A percentile compares a stretch with the other conserved stretches of the same genome.
phyloP scores from a whole-genome alignment of 2,888 invertebrate species.

The Nymphalis c-album region DNA sequence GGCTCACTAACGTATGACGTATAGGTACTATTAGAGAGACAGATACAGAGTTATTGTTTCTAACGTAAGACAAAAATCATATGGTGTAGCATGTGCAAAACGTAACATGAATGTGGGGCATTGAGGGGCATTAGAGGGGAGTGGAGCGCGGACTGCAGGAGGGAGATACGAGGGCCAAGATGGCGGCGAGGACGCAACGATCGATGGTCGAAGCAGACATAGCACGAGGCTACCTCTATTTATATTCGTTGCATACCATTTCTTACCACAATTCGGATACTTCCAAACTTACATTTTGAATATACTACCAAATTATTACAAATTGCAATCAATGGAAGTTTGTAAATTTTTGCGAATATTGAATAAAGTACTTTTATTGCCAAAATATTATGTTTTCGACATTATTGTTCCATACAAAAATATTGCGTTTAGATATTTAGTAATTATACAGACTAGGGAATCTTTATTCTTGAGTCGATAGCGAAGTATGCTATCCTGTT shows the following conservation, averaged over 20 bases:
- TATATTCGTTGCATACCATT: slow-evolving; percentile 74
- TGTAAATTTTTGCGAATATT: too few relatives aligned
- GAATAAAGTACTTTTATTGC: too few relatives aligned
- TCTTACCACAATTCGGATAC: slow-evolving; percentile 57
- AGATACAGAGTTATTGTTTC: slow-evolving; percentile 11
- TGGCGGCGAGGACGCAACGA: slow-evolving; percentile 80
- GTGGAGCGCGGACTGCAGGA: slow-evolving; percentile 63
- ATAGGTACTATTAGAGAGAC: neutral
- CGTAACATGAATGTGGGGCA: slow-evolving; percentile 79
- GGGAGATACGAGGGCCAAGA: slow-evolving; percentile 80
- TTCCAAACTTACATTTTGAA: neutral
- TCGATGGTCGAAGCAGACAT: slow-evolving; percentile 78
- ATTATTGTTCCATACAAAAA: too few relatives aligned
- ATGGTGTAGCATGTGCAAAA: slow-evolving; percentile 61
- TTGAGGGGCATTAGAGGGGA: slow-evolving; percentile 67
- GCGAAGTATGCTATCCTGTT: slow-evolving; percentile 4
- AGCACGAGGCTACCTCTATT: slow-evolving; percentile 75
- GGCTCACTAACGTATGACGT: neutral
- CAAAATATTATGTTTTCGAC: too few relatives aligned
- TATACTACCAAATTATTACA: too few relatives aligned
- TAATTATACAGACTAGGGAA: neutral
- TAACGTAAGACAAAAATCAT: slow-evolving; percentile 32
- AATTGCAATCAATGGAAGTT: too few relatives aligned
- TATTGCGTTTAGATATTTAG: neutral
- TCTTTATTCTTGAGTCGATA: neutral